A percentile compares a stretch with the other conserved stretches of the same genome.
These are phyloP conservation scores for Syngnathus acus DNA, from an alignment of 2,797 vertebrate genomes.

Conservation along the genomic window DNA sequence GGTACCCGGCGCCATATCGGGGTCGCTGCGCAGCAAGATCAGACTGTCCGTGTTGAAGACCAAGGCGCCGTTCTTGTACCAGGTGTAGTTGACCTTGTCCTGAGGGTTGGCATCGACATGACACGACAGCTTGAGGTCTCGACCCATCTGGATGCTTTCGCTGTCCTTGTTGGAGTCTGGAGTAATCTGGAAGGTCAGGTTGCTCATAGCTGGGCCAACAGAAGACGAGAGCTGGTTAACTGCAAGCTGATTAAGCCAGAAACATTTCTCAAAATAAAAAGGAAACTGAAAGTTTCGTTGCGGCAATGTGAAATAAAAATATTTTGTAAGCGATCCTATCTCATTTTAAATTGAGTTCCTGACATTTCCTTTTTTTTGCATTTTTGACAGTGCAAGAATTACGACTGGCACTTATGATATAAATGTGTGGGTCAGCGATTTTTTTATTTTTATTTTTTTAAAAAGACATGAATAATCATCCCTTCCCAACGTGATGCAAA, in stretches of 20 bases:
- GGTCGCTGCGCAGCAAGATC: conserved; percentile 87
- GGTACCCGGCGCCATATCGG: conserved; percentile 86
- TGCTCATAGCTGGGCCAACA: conserved; percentile 78
- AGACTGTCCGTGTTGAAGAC: conserved; percentile 82
- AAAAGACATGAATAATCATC: neutral
- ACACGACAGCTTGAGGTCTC: conserved; percentile 95
- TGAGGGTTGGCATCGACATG: conserved; percentile 93
- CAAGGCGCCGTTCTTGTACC: conserved; percentile 88
- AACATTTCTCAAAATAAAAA: neutral
- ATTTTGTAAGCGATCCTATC: no score
- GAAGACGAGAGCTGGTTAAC: conserved; percentile 3
- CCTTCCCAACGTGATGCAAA: conserved; percentile 6
- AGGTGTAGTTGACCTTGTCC: conserved; percentile 94
- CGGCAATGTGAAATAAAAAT: no score
- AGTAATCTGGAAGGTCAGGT: conserved; percentile 94
- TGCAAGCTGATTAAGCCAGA: neutral
- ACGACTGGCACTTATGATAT: no score
- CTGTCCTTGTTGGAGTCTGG: conserved; percentile 97
- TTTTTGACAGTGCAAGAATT: no score
- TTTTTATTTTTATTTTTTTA: neutral
- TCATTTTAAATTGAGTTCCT: no score
- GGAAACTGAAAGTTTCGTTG: neutral
- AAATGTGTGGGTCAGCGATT: neutral
- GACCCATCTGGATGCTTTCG: conserved; percentile 92
- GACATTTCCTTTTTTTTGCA: no score